Evolutionary conservation across 2,113 vertebrate species (phyloP), one percentile per base, ranked within the genome.

Genomic region (Pongo abelii): DNA sequence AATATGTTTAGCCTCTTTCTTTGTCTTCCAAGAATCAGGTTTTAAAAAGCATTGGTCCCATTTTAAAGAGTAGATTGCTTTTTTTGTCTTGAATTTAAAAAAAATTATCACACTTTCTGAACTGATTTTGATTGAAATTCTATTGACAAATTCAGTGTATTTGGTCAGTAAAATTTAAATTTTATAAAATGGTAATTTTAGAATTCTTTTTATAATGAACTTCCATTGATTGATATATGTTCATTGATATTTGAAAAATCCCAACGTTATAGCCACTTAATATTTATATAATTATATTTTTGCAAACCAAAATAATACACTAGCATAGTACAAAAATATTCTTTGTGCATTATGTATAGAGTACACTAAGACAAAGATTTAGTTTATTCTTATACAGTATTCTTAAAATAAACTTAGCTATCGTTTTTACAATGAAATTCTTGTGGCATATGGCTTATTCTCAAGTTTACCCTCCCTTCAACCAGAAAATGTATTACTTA

Each of bases 341-440:
- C 25, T 85, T 85, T 86, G n/a, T 89, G 20, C 14, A 70, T 89
- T 40, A 38, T 78, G 20, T 64, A 52, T n/a, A 81, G 11, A 95
- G 10, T 35, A 35, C 18, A 86, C n/a, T 11, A 72, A 87, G 30
- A 84, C 8, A 86, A 90, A 93, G 18, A 48, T 84, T 87, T 79
- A 59, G n/a, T 94, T 95, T 70, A 48, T 70, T 90, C 91, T 75
- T 94, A 70, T 86, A 69, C 20, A 95, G 14, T 79, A 8, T 85
- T 83, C 57, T 79, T 89, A 83, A 89, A 95, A 97, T 92, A 93
- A 86, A 48, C 17, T 35, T 83, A 95, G 75, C 55, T 88, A 59
- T 95, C 78, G 38, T 96, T 95, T 97, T 97, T 91, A 88, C 46
- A 91, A 89, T 89, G 67, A 38, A 81, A 93, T 88, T 17, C 52